phyloP scores from a whole-genome alignment of 1,140 invertebrate species.

The Drosophila pachea region DNA sequence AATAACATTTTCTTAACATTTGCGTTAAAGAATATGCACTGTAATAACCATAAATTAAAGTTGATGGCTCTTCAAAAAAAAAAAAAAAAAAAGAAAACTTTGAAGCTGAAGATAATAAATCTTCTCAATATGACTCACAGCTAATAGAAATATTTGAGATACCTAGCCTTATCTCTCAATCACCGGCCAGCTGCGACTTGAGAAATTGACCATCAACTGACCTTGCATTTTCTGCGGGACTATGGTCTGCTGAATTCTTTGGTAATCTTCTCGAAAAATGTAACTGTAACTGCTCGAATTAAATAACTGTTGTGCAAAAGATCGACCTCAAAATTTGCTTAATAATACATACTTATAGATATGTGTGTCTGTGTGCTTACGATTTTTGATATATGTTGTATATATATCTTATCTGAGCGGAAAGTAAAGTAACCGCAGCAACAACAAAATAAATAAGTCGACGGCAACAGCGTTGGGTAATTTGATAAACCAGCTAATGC shows the following conservation, averaged over 20 bases:
- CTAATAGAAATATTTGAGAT: conserved; percentile 11
- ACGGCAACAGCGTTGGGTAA: conserved; percentile 30
- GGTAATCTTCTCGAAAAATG: not conserved
- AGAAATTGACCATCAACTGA: too few relatives aligned
- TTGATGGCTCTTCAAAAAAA: not conserved
- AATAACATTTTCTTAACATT: not conserved
- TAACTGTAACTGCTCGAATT: conserved; percentile 6
- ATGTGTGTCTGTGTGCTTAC: conserved; percentile 2
- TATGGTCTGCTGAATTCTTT: not conserved
- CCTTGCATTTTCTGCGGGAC: not conserved
- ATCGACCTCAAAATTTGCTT: conserved; percentile 66
- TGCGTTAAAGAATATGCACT: not conserved
- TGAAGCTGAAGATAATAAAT: conserved; percentile 8
- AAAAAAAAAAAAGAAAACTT: too few relatives aligned
- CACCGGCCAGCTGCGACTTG: conserved; percentile 9
- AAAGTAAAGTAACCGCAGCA: conserved; percentile 37
- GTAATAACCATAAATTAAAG: not conserved
- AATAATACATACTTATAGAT: conserved; percentile 35
- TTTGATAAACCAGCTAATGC: conserved; percentile 35
- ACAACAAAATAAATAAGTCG: conserved; percentile 49
- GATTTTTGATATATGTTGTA: conserved; percentile 13
- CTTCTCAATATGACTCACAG: not conserved
- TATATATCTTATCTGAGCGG: conserved; percentile 60
- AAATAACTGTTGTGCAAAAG: conserved; percentile 54
- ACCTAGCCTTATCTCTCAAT: conserved; percentile 6